Base-by-base conservation (phyloP, 2,888 invertebrate genomes). In the Scotopteryx bipunctaria region DNA sequence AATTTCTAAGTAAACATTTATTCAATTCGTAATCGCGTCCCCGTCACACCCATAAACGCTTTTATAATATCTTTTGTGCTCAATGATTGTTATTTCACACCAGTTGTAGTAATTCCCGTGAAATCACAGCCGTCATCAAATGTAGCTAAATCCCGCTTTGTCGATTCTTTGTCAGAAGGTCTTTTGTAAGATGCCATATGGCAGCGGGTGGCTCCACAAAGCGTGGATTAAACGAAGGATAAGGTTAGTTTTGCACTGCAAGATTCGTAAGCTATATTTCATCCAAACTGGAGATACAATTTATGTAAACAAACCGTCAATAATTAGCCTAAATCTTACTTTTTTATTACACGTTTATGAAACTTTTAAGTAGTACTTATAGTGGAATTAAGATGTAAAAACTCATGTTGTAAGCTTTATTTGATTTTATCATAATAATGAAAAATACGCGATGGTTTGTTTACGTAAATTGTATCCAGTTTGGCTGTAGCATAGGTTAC, bases 121-220 rank as follows among this genome's bases (percentile, higher is more conserved):
- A 81, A 83, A 86, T 84, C 72, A 65, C 72, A 81, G 70, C 73
- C 75, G 79, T 82, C 81, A 82, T 81, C 83, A 74, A 76, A 79
- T 69, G 71, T 63, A 64, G 71, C 71, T 75, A 73, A 82, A 75
- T 78, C 76, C 63, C 48, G 38, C 57, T 84, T 87, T 88, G 84
- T 86, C 60, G 37, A 57, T 59, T 58, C 62, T 59, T 65, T 63
- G 64, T 64, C 67, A 73, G 78, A 77, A 72, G 73, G 64, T 71
- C 64, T 65, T 76, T 81, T 82, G 78, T 81, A 82, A 86, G 86
- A 83, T 78, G 83, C 76, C 88, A 89, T 87, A 86, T 88, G 87
- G 85, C 76, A 62, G 61, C n/a, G 59, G 63, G 56, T 60, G 61
- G 55, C 45, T 21, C 35, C 49, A 74, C 73, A 78, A 82, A 79